Evolutionary conservation across 2,113 vertebrate species (phyloP).

Genomic region (Synodontis membranacea): DNA sequence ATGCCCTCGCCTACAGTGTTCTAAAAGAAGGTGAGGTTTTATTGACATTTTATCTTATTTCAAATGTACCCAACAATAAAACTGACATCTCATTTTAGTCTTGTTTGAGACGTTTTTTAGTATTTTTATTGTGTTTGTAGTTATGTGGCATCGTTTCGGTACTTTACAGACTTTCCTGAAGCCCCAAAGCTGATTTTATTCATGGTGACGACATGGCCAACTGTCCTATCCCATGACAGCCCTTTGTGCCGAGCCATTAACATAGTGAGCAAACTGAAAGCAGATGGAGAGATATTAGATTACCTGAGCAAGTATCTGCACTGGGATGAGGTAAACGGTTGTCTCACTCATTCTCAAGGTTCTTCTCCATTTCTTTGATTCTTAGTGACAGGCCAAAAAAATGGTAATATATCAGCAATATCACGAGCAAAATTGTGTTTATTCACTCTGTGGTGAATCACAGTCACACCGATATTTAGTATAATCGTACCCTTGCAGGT

Average conservation of each 20-base stretch:
- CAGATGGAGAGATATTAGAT: slow-evolving; percentile 70
- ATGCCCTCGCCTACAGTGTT: slow-evolving; percentile 84
- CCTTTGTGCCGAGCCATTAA: slow-evolving; percentile 84
- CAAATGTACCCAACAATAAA: neutral
- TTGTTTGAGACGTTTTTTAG: neutral
- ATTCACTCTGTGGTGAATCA: too few species aligned
- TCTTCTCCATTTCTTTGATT: neutral
- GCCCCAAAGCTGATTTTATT: slow-evolving; percentile 85
- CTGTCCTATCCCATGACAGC: slow-evolving; percentile 73
- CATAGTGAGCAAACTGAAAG: slow-evolving; percentile 76
- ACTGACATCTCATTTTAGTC: neutral
- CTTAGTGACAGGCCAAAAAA: neutral
- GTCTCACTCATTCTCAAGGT: neutral
- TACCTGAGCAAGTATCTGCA: slow-evolving; percentile 79
- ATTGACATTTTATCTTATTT: neutral
- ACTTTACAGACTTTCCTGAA: slow-evolving; percentile 80
- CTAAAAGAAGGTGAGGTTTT: slow-evolving; percentile 82
- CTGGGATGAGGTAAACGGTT: slow-evolving; percentile 84
- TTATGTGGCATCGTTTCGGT: neutral
- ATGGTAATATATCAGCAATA: neutral
- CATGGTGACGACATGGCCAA: slow-evolving; percentile 84
- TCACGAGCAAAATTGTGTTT: neutral
- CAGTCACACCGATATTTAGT: too few species aligned
- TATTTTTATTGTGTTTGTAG: neutral
- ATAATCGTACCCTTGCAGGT: neutral